phyloP scores from a whole-genome alignment of 2,797 vertebrate species.

The Myotis daubentonii region DNA sequence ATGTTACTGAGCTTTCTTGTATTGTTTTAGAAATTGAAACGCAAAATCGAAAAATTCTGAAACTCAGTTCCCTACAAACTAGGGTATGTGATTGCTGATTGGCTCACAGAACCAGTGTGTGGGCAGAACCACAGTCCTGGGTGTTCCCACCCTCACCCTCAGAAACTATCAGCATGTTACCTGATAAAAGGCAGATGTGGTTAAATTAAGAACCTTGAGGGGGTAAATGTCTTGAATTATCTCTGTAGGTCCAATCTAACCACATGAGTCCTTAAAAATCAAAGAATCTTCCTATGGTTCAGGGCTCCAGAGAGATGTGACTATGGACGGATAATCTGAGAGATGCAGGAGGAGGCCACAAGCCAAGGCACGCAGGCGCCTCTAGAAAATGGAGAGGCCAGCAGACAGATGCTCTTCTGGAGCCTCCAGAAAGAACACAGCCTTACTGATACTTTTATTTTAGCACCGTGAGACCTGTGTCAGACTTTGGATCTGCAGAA shows the following conservation, averaged over 20 bases:
- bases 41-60: background rate
- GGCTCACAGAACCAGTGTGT: background rate
- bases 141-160: background rate
- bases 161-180: background rate
- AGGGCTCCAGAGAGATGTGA: background rate
- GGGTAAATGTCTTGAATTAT: background rate
- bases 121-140: background rate
- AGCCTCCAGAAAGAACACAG: background rate
- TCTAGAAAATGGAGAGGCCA: background rate
- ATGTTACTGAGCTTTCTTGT: background rate
- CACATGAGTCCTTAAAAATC: background rate
- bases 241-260: background rate
- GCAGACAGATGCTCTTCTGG: background rate
- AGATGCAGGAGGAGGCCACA: background rate
- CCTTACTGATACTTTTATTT: background rate
- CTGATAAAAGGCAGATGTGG: background rate
- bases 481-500: background rate
- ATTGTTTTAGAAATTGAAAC: slow-evolving; percentile 20
- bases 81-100: background rate
- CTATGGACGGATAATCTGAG: background rate
- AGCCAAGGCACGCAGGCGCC: background rate
- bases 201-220: background rate
- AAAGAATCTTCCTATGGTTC: background rate
- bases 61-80: background rate
- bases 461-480: background rate